These are phyloP conservation scores for Pristiophorus japonicus DNA, from an alignment of 2,113 vertebrate species.

Conservation along the genomic window DNA sequence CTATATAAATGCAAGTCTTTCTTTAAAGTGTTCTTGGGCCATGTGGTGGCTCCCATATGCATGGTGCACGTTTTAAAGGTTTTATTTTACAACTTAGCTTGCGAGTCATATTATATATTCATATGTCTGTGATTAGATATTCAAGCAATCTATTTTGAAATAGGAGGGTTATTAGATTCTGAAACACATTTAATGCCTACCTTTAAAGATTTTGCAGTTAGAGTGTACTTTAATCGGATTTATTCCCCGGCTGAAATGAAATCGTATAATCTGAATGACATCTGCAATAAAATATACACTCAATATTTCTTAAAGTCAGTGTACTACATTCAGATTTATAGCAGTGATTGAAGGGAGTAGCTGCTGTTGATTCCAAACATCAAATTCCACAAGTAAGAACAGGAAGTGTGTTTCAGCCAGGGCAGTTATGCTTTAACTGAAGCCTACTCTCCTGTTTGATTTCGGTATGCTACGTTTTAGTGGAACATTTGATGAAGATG, in stretches of 20 bases:
- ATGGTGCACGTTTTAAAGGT: background rate
- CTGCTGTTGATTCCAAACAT: background rate
- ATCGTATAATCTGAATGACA: background rate
- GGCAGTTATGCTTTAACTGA: background rate
- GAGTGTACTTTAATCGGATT: background rate
- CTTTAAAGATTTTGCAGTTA: background rate
- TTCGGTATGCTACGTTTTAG: background rate
- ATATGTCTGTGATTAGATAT: background rate
- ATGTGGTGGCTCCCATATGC: background rate
- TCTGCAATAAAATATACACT: slow-evolving; percentile 15
- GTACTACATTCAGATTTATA: background rate
- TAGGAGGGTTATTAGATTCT: background rate
- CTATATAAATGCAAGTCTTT: background rate
- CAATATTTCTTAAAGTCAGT: slow-evolving; percentile 11
- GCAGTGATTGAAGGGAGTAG: background rate
- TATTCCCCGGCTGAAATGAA: background rate
- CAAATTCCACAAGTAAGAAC: slow-evolving; percentile 22
- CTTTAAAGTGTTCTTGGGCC: background rate
- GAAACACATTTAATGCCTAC: background rate
- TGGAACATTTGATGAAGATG: background rate
- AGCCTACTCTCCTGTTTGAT: background rate
- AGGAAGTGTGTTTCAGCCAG: background rate
- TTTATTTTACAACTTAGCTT: background rate
- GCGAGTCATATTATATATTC: background rate
- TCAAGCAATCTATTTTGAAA: slow-evolving; percentile 7